Evolutionary conservation across 2,113 vertebrate species (phyloP), one percentile per base, ranked within the genome.

Genomic region (Lepisosteus osseus): DNA sequence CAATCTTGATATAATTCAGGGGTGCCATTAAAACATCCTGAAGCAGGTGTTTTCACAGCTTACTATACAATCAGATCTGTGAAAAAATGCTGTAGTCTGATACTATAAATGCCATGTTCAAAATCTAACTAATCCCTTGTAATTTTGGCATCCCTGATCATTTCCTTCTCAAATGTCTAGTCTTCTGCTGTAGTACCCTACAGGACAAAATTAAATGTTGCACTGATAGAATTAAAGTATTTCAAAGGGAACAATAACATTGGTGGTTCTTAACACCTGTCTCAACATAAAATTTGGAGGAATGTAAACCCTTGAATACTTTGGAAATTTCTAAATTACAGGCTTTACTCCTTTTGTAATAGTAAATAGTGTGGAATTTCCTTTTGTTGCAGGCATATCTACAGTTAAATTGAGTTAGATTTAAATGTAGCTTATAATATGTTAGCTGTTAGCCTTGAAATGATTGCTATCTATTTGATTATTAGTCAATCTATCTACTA

Each of bases 61-160:
- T 61, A 14, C 59, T 61, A 13, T 61, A 29, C 59, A 14, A 15
- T 29, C 59, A 61, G 14, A 61, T 14, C 7, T 29, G 13, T 61
- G 17, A 29, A 40, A 65, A 12, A 17, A 43, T 17, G 17, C 62
- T 65, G 62, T 40, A 41, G 41, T 65, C 62, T 65, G 62, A 65
- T 65, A 65, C 41, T 40, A 29, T 65, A 65, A 65, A 65, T 41
- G 62, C n/a, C 6, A 29, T 65, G 62, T 65, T 65, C 17, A 65
- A 65, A 65, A 8, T 65, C 3, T 29, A 65, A 3, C 29, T 65
- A 65, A 65, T 65, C 29, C 8, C 62, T 41, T 11, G 2, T 65
- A 65, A 65, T 65, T n/a, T 12, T 65, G 62, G 9, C 17, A 29
- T 64, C 41, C 17, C 62, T 12, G 41, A 41, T 65, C 41, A 29